These are phyloP conservation scores for Oncorhynchus kisutch DNA, from an alignment of 2,113 vertebrate species.

Conservation along the genomic window DNA sequence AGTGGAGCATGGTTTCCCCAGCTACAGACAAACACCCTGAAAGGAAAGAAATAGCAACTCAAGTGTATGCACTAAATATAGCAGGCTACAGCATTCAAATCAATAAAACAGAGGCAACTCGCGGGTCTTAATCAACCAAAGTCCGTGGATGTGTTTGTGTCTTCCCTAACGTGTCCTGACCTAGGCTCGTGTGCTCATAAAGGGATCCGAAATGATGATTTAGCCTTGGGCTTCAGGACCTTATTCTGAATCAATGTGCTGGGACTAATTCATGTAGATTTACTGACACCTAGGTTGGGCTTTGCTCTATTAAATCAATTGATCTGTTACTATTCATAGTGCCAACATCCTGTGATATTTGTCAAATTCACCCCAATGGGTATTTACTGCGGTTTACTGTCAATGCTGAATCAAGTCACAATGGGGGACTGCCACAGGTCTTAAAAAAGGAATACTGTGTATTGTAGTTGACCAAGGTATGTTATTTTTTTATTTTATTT, in stretches of 20 bases:
- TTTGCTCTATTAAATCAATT: conserved; percentile 6
- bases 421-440: background rate
- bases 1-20: conserved; percentile 2
- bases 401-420: background rate
- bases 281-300: conserved; percentile 2
- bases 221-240: background rate
- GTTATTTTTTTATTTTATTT: too few relatives aligned
- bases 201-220: conserved; percentile 17
- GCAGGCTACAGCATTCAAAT: conserved; percentile 4
- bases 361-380: conserved; percentile 9
- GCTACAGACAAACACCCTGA: conserved; percentile 5
- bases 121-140: background rate
- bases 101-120: conserved; percentile 18
- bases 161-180: conserved; percentile 5
- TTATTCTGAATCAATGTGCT: background rate
- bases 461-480: too few relatives aligned
- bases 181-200: background rate
- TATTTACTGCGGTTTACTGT: conserved; percentile 10
- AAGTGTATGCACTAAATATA: conserved; percentile 28
- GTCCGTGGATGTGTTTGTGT: conserved; percentile 18
- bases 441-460: too few relatives aligned
- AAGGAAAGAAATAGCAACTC: background rate
- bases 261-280: conserved; percentile 14
- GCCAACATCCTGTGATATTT: conserved; percentile 5
- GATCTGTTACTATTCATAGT: conserved; percentile 19